phyloP scores from a whole-genome alignment of 2,797 vertebrate genomes.

The Alcedo quadribrachys region DNA sequence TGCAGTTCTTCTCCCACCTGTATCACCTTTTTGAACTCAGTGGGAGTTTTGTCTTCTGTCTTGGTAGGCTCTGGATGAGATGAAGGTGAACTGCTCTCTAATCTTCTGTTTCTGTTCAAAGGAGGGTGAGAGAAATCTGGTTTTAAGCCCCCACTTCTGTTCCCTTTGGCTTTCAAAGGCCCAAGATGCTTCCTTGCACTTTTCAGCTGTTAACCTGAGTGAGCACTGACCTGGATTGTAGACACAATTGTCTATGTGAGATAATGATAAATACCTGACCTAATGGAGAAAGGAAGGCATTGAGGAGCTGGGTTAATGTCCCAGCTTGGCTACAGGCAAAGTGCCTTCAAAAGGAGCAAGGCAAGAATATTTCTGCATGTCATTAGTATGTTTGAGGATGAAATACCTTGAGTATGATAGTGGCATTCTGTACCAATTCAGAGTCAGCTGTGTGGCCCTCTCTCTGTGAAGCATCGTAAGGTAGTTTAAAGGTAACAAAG shows the following conservation, averaged over 20 bases:
- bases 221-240: neutral
- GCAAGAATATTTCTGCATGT: neutral
- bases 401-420: neutral
- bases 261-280: neutral
- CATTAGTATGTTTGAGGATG: neutral
- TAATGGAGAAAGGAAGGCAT: neutral
- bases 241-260: fast-evolving
- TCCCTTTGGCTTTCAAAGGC: neutral
- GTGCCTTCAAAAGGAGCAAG: neutral
- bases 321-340: neutral
- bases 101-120: neutral
- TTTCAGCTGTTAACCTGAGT: neutral
- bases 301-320: neutral
- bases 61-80: neutral
- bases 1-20: neutral
- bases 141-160: neutral
- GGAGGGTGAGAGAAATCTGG: neutral
- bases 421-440: neutral
- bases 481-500: neutral
- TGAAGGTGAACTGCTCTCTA: neutral
- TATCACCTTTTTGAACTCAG: neutral
- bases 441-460: neutral
- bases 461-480: neutral
- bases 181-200: neutral
- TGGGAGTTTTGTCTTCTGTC: neutral